Evolutionary conservation across 2,113 vertebrate genomes (phyloP), one percentile per base, ranked within the genome.

Genomic region (Pseudopodoces humilis): DNA sequence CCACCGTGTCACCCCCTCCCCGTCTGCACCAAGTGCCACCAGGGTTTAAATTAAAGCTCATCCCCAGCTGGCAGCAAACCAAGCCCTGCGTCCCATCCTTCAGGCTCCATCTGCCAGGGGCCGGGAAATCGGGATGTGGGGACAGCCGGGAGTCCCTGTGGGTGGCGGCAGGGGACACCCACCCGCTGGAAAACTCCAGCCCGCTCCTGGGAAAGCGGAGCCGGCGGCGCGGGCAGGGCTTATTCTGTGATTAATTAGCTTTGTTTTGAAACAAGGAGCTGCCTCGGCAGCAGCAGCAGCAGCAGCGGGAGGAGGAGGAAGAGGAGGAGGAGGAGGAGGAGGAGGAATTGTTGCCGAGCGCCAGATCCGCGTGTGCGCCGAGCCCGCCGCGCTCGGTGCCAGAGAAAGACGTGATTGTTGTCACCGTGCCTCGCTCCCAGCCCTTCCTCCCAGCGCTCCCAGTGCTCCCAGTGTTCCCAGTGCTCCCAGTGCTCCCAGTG

Each of bases 401-500:
- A 98, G 97, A 98, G 95, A 98, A 98, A 98, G 98, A 97, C 97
- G 96, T 95, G 88, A 97, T 98, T 98, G 98, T 98, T 98, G 97
- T 97, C 97, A 93, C 92, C 95, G 94, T 41, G 97, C 97, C 97
- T 69, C 80, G 44, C 28, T 39, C 58, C 27, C 72, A 24, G 43
- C 55, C 72, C 72, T 93, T 43, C 72, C 43, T 93, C 94, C 95
- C 93, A 88, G 90, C 22, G 60, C 60, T 63, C 60, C 60, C 65
- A 47, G 64, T 13, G 13, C 37, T 37, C 37, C 37, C 37, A 37
- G 37, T 37, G 37, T 18, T 60, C 95, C 94, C 93, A 88, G 89
- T 91, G 24, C 24, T 25, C 49, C 49, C 49, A 50, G 47, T 49
- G 22, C 47, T 49, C 47, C 22, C n/a, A n/a, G n/a, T n/a, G n/a